Conservation (phyloP, 2,888 invertebrate species). For the Lasioglossum lativentre region DNA sequence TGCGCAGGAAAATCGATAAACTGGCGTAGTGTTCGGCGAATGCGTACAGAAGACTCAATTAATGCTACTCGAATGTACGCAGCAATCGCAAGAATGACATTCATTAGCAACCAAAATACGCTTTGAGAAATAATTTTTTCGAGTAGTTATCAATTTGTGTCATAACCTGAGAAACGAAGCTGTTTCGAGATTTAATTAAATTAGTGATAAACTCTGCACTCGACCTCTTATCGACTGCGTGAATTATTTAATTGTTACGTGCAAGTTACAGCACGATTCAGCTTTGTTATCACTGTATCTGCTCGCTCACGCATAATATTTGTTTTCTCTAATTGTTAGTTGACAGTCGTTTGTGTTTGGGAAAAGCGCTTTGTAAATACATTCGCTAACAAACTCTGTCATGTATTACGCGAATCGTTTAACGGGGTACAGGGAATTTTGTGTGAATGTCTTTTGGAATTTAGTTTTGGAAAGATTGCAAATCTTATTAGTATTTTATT, state of each 20-base stretch:
- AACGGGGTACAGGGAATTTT: neutral
- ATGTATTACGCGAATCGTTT: neutral
- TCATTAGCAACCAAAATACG: neutral
- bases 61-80: neutral
- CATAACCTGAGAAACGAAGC: neutral
- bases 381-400: neutral
- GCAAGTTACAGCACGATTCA: neutral
- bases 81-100: neutral
- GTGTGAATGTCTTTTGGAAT: neutral
- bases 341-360: neutral
- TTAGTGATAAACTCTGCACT: neutral
- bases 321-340: neutral
- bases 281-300: neutral
- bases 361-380: neutral
- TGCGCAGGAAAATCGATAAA: constrained; percentile 71
- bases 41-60: constrained; percentile 12
- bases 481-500: no score
- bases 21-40: constrained; percentile 59
- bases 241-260: neutral
- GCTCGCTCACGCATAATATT: neutral
- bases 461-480: no score
- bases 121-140: neutral
- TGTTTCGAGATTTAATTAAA: neutral
- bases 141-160: neutral
- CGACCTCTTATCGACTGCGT: neutral